Base-by-base conservation (phyloP, 2,888 invertebrate genomes). In the Chelonus formosanus region DNA sequence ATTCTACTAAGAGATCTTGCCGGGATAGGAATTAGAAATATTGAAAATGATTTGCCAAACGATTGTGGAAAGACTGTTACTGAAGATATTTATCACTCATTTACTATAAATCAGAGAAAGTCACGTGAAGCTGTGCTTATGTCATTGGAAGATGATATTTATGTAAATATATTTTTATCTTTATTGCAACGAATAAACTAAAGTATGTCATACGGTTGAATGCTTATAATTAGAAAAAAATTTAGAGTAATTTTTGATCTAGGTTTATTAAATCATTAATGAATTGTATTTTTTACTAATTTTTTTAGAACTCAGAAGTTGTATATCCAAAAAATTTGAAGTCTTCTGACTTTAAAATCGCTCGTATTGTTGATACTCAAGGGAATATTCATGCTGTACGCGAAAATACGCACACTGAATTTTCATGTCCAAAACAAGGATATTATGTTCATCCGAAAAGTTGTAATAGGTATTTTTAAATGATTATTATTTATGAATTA, bases 381-480 rank as follows among this genome's bases (percentile, higher is more conserved):
- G 92, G 92, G 10, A 88, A 91, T 65, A 90, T 92, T 60, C 91
- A 91, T 77, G 89, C 89, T 6, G 87, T 90, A 32, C 87, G 91
- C 84, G 90, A 91, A 88, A 90, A 91, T 73, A 90, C 89, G 0
- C 88, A 91, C 70, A 92, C 91, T 0, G 90, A 91, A 82, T 92
- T 92, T 80, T 87, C 89, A 52, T 93, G 93, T 79, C 89, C 91
- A 3, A 86, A 91, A 44, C 92, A 92, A 85, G 93, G 92, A 0
- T 92, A 91, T 84, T 93, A 91, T 84, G 90, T 91, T 44, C 91
- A 92, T 78, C 92, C 92, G 0, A 88, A 89, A 54, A 91, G 91
- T 69, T 92, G 92, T 80, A 91, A 90, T 64, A 85, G 85, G 86
- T 85, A 76, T 57, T 36, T 20, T 59, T 7, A 3, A 48, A 65